These are phyloP conservation scores for Menura novaehollandiae DNA, from an alignment of 2,113 vertebrate genomes.

Conservation along the genomic window DNA sequence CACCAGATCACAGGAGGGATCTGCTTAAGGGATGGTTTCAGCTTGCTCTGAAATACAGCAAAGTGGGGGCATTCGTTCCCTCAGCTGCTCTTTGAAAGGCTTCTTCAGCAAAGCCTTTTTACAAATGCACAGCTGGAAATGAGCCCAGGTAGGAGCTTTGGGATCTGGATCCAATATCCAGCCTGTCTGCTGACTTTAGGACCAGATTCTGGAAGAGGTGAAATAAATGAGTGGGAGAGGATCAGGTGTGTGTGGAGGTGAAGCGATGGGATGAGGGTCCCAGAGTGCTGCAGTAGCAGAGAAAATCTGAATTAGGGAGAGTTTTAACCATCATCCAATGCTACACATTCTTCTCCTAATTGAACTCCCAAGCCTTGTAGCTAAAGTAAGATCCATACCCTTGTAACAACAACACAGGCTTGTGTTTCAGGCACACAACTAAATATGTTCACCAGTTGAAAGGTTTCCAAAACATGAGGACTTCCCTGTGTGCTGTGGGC, in stretches of 20 bases:
- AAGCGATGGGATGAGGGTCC: not conserved
- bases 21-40: not conserved
- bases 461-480: not conserved
- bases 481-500: not conserved
- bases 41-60: not conserved
- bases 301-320: not conserved
- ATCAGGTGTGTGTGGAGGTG: accelerated
- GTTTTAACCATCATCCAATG: not conserved
- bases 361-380: not conserved
- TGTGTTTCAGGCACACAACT: not conserved
- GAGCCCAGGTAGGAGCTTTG: not conserved
- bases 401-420: not conserved
- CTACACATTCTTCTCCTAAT: not conserved
- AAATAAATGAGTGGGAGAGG: not conserved
- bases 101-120: not conserved
- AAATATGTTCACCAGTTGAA: not conserved
- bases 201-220: not conserved
- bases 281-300: not conserved
- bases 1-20: not conserved
- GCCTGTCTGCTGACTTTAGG: not conserved
- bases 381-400: not conserved
- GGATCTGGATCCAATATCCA: not conserved
- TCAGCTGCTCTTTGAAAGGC: not conserved
- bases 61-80: not conserved
- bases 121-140: not conserved